Conservation (phyloP, 2,797 vertebrate genomes). For the Setipinna tenuifilis region DNA sequence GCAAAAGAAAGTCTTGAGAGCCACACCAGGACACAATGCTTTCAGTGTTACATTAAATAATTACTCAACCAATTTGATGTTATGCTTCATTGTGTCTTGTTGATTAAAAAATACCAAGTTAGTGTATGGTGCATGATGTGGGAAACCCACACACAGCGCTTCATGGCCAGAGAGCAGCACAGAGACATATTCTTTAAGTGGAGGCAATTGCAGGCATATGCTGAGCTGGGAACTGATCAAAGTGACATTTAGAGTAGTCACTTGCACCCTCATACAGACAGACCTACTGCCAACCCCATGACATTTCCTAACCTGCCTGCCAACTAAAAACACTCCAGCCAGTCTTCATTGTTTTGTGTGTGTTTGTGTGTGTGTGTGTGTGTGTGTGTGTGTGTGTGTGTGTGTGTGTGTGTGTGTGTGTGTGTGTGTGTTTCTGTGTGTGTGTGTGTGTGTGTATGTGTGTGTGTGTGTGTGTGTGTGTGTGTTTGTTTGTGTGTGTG, state of each 20-base stretch:
- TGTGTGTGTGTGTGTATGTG: background rate
- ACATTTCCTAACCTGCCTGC: conserved; percentile 24
- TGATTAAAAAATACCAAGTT: too few species aligned
- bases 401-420: conserved; percentile 2
- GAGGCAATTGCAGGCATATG: background rate
- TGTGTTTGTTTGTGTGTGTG: background rate
- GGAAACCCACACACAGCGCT: too few species aligned
- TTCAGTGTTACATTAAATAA: too few species aligned
- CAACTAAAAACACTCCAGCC: background rate
- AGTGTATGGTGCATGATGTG: too few species aligned
- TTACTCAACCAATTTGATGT: too few species aligned
- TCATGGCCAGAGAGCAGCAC: background rate
- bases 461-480: background rate
- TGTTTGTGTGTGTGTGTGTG: background rate
- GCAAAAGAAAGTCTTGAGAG: too few species aligned
- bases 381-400: too few species aligned
- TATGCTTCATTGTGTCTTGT: too few species aligned
- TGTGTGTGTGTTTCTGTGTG: background rate
- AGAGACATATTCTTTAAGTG: background rate
- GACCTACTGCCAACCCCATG: background rate
- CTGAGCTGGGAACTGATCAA: background rate
- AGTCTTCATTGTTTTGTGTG: background rate
- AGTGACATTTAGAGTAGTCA: background rate
- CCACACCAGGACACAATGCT: too few species aligned
- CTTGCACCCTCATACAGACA: background rate